A percentile compares a stretch with the other conserved stretches of the same genome.
Conservation (phyloP, 2,113 vertebrate species). For the Hassar affinis region DNA sequence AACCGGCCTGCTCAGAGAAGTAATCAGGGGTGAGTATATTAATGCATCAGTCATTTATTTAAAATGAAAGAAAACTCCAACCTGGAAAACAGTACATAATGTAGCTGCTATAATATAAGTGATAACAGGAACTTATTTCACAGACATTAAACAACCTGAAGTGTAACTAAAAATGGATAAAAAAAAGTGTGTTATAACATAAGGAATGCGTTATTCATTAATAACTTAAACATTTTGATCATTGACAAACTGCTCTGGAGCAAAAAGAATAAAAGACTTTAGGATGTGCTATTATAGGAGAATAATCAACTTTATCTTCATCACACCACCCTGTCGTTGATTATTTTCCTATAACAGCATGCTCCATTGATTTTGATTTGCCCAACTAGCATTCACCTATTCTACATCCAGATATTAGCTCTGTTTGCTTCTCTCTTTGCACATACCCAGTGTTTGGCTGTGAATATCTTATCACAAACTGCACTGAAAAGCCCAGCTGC, state of each 20-base stretch:
- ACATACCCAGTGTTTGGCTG: background rate
- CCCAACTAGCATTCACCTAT: background rate
- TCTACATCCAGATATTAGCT: background rate
- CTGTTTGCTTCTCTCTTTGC: background rate
- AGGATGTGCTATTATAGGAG: background rate
- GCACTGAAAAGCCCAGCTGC: background rate
- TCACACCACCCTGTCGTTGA: background rate
- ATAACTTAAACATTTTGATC: background rate
- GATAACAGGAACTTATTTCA: background rate
- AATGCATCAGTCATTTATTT: background rate
- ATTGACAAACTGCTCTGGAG: background rate
- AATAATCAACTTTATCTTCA: slow-evolving; percentile 22
- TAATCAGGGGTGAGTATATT: background rate
- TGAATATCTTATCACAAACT: background rate
- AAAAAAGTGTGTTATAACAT: background rate
- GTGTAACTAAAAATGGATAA: background rate
- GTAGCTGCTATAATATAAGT: background rate
- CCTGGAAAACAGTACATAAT: background rate
- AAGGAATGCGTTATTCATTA: background rate
- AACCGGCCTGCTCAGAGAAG: background rate
- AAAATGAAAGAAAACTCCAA: background rate
- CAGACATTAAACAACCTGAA: background rate
- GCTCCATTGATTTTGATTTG: background rate
- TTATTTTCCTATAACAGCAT: background rate
- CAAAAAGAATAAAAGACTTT: background rate